Base-by-base conservation (phyloP, 2,797 vertebrate genomes). In the Oreonectes daqikongensis region DNA sequence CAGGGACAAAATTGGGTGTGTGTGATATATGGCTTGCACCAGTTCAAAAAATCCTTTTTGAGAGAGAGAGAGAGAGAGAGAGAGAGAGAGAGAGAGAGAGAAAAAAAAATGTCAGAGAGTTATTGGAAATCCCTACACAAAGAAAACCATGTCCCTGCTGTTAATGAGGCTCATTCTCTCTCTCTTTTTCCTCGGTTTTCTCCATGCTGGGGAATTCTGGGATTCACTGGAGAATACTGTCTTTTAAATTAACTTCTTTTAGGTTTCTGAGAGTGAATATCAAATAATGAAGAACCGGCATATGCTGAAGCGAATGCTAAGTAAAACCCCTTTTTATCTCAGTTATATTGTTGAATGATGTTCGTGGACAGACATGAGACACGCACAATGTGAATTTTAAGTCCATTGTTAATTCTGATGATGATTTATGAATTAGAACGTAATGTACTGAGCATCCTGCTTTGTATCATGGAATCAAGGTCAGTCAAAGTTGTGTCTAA, bases 41-140 rank as follows among this genome's bases (percentile, higher is more conserved):
- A 77, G 81, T 87, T 89, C 84, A 87, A 88, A 79, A 86, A 77
- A 12, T 28, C 0, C 15, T 76, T 15, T 77, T 84, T 85, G 77
- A 44, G 69, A 9, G 60, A 32, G n/a, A n/a, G n/a, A n/a, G n/a
- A n/a, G n/a, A n/a, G n/a, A n/a, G n/a, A n/a, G n/a, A n/a, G n/a
- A n/a, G n/a, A n/a, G n/a, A n/a, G n/a, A n/a, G n/a, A n/a, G n/a
- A n/a, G n/a, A n/a, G n/a, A n/a, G n/a, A n/a, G n/a, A n/a, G n/a
- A n/a, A n/a, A n/a, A n/a, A 10, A 79, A 61, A 71, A 55, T 44
- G 66, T 73, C 79, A 76, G 65, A 84, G 79, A 86, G 69, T 81
- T 46, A 67, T 77, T 84, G 81, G 80, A 76, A 84, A 79, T 82
- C 82, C 65, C 64, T 30, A 75, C 83, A 87, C 85, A 87, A 87